A percentile compares a stretch with the other conserved stretches of the same genome.
Evolutionary conservation across 2,797 vertebrate species (phyloP).

Genomic region (Fistularia commersonii): DNA sequence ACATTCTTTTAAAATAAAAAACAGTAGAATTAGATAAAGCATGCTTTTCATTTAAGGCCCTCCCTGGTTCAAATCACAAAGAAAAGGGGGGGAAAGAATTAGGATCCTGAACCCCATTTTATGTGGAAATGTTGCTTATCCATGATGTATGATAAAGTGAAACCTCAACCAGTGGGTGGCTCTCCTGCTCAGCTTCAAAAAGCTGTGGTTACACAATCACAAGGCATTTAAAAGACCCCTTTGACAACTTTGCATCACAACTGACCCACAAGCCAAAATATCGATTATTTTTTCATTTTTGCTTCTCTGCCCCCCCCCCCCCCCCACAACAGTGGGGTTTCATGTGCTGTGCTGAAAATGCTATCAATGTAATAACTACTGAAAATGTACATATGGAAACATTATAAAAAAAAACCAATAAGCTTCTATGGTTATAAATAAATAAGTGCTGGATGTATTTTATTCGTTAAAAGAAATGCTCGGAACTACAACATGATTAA

Average conservation of each 20-base stretch:
- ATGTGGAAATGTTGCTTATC: no score
- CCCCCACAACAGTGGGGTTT: constrained; percentile 25
- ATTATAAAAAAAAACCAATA: constrained; percentile 39
- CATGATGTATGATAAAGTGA: no score
- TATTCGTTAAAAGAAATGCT: constrained; percentile 54
- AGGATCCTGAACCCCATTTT: no score
- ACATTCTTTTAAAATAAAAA: no score
- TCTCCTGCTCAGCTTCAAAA: no score
- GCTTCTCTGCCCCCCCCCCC: constrained; percentile 29
- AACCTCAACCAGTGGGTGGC: no score
- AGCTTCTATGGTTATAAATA: constrained; percentile 38
- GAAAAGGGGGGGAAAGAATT: no score
- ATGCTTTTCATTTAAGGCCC: no score
- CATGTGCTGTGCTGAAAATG: constrained; percentile 44
- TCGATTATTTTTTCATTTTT: constrained; percentile 51
- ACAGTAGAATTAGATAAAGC: no score
- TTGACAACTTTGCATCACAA: neutral
- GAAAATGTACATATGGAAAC: constrained; percentile 59
- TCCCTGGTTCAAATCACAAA: no score
- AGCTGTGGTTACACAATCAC: no score
- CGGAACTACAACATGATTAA: constrained; percentile 45
- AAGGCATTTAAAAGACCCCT: no score
- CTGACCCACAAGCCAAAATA: constrained; percentile 63
- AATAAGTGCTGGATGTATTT: constrained; percentile 56
- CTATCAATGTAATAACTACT: constrained; percentile 54